Evolutionary conservation across 2,888 invertebrate species (phyloP).

Genomic region (Mesochorus sp.): DNA sequence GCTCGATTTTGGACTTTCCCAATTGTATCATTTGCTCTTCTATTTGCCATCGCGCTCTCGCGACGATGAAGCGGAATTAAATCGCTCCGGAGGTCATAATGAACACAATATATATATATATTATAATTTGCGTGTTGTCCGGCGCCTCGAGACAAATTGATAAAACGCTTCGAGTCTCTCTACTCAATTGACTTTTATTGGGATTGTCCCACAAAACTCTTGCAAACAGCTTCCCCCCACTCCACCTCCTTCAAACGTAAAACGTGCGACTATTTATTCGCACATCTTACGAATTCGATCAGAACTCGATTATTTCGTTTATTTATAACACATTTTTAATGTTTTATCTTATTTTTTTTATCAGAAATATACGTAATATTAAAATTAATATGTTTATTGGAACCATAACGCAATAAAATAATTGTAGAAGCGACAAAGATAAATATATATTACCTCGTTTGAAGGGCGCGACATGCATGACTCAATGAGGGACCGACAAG

Average conservation of each 20-base stretch:
- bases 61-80: conserved; percentile 8
- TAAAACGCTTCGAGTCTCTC: conserved; percentile 9
- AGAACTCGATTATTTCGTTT: conserved; percentile 9
- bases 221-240: no score
- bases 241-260: no score
- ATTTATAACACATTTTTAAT: conserved; percentile 8
- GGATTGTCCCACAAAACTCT: conserved; percentile 25
- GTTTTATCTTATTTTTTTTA: not conserved
- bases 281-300: not conserved
- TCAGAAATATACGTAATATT: not conserved
- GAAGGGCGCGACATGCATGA: conserved; percentile 82
- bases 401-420: no score
- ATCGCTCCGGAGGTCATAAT: conserved; percentile 4
- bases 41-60: not conserved
- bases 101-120: conserved; percentile 22
- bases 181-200: conserved; percentile 33
- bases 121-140: conserved; percentile 10
- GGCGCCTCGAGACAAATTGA: conserved; percentile 17
- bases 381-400: no score
- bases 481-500: conserved; percentile 80
- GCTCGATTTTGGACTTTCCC: not conserved
- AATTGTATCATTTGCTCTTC: not conserved
- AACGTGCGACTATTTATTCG: no score
- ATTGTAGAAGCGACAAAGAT: not conserved
- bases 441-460: conserved; percentile 78